Evolutionary conservation across 2,888 invertebrate genomes (phyloP), one percentile per base, ranked within the genome.

Genomic region (Drosophila demipolita): DNA sequence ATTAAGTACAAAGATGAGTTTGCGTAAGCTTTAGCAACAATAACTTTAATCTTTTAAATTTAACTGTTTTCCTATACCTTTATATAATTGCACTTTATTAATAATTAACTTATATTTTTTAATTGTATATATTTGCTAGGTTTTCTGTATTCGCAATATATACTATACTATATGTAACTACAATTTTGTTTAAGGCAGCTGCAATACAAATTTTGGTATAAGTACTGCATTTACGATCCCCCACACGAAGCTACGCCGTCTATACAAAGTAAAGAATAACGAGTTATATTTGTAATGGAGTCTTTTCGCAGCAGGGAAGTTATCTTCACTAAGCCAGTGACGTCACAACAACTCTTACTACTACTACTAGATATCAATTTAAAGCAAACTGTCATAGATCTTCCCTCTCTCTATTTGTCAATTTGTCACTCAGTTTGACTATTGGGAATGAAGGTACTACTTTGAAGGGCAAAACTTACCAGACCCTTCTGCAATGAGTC

Each of bases 401-500:
- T 12, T 12, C 20, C 12, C 7, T 1, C 20, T 12, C 42, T 20
- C 11, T 20, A 3, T 20, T 3, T 20, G 12, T 7, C 42, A 45
- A 45, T 3, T 12, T 40, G 40, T 11, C 40, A n/a, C 17, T 40
- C 3, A 11, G 20, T 42, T 3, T 6, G 49, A 50, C 8, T 9
- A 17, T 38, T 40, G 17, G 26, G 49, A 40, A 55, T 38, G 26
- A 33, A 29, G 29, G 45, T 29, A 55, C 36, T 36, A 48, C 6
- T 45, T 20, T 45, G 7, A 12, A 8, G 12, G 15, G 15, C 15
- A 45, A 45, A 29, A 80, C 92, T 90, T 90, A 92, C 92, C 89
- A 92, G 81, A 76, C 92, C 92, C 75, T 92, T 92, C 49, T 93
- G 92, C 66, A 92, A 64, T 33, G 92, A 92, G 66, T 92, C 92